These are phyloP conservation scores for Apogon talboti DNA, from an alignment of 2,797 vertebrate genomes.

Conservation along the genomic window DNA sequence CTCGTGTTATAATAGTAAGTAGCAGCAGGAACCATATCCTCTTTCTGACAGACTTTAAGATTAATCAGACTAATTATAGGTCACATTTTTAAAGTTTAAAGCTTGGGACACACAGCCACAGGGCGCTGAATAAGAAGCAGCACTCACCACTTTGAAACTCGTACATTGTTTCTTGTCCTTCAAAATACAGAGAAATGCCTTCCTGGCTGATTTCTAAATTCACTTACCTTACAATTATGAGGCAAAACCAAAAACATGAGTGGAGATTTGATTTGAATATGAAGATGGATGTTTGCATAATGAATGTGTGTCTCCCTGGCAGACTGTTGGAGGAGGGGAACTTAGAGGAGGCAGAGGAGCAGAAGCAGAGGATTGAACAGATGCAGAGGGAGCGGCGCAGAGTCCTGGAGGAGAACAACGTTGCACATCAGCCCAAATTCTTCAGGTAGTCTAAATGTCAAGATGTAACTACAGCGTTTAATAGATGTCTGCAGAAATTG, in stretches of 20 bases:
- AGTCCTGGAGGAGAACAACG: constrained; percentile 88
- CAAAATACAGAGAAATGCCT: constrained; percentile 12
- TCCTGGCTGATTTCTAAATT: constrained; percentile 6
- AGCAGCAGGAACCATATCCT: neutral
- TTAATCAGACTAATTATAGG: constrained; percentile 36
- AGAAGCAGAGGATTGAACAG: constrained; percentile 95
- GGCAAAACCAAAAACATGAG: neutral
- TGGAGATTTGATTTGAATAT: constrained; percentile 14
- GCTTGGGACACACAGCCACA: constrained; percentile 4
- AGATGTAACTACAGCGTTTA: neutral
- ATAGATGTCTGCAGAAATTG: no score
- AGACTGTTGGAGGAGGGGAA: constrained; percentile 96
- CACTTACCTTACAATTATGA: constrained; percentile 1
- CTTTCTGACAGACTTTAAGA: constrained; percentile 4
- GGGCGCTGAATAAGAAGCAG: neutral
- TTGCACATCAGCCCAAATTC: constrained; percentile 92
- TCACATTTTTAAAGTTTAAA: constrained; percentile 19
- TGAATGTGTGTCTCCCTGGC: constrained; percentile 40
- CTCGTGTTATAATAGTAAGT: constrained; percentile 29
- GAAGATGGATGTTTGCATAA: constrained; percentile 32
- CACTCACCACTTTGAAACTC: constrained; percentile 3
- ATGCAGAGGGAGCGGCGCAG: constrained; percentile 92
- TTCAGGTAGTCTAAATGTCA: constrained; percentile 86
- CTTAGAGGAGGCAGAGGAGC: constrained; percentile 90
- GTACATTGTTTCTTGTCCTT: neutral